Conservation (phyloP, 1,140 invertebrate genomes). For the Trachelipus rathkii region DNA sequence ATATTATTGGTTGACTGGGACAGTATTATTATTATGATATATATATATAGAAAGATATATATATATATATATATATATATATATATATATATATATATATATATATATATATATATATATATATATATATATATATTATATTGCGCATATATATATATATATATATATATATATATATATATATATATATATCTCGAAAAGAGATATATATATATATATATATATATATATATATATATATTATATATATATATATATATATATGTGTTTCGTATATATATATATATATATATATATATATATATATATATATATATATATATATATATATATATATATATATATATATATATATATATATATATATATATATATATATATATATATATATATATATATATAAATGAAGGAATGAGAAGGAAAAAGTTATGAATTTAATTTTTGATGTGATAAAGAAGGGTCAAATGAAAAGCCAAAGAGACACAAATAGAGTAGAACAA, state of each 20-base stretch:
- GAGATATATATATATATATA: not conserved
- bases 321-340: conserved; percentile 8
- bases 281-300: conserved; percentile 2
- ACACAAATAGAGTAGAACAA: not conserved
- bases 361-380: conserved; percentile 14
- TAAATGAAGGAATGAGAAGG: too few relatives aligned
- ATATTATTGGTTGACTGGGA: too few relatives aligned
- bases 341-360: conserved; percentile 8
- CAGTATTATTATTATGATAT: too few relatives aligned
- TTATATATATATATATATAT: conserved; percentile 17
- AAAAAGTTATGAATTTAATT: too few relatives aligned
- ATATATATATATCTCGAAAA: conserved; percentile 18
- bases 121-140: conserved; percentile 18
- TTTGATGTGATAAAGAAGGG: not conserved
- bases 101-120: too few relatives aligned
- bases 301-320: conserved; percentile 9
- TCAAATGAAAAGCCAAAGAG: not conserved
- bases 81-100: too few relatives aligned
- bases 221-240: conserved; percentile 10
- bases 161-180: conserved; percentile 18
- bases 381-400: not conserved
- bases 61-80: too few relatives aligned
- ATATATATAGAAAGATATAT: too few relatives aligned
- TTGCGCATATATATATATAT: conserved; percentile 18
- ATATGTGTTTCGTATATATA: not conserved